Base-by-base conservation (phyloP, 2,113 vertebrate species). In the Ophiodon elongatus region DNA sequence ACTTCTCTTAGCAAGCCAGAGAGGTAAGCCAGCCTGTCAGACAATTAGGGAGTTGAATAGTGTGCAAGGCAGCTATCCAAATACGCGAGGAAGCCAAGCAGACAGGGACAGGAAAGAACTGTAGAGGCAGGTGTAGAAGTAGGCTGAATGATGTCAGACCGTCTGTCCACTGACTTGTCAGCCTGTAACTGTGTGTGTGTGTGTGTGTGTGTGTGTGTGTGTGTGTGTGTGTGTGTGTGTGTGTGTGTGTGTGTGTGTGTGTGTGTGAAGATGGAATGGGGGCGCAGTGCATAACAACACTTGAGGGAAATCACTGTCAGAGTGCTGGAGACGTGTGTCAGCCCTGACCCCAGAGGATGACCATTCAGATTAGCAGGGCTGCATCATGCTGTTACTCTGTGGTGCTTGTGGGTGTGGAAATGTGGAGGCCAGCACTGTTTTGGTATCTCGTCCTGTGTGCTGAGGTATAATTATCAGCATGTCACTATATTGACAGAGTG, bases 261-360 rank as follows among this genome's bases (percentile, higher is more conserved):
- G 47, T 50, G 47, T 23, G 52, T 54, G 52, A 27, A 60, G 35
- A 4, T 6, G 59, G 57, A 56, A 47, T 41, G 29, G 39, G 60
- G 71, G 57, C 15, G 27, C 79, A 45, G 66, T 81, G 74, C 79
- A 76, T 76, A 86, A 89, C 87, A 76, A 74, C 78, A 85, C 92
- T 89, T 86, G 35, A 75, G 80, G 88, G 85, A 91, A 90, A 91
- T 93, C 89, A 90, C 78, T 93, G 88, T 91, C 92, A 91, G 71
- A 71, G 63, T n/a, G 72, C 77, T 41, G 86, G 73, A 91, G 86
- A 87, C 72, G 83, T 79, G 87, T 90, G 84, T 90, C 89, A 87
- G 82, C 79, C 73, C 77, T 85, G 88, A 90, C 88, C 89, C 62
- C 67, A 25, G 65, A 89, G 87, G 85, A 90, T 88, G 90, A 89